Base-by-base conservation (phyloP, 2,797 vertebrate species). In the Rallus crepitans region DNA sequence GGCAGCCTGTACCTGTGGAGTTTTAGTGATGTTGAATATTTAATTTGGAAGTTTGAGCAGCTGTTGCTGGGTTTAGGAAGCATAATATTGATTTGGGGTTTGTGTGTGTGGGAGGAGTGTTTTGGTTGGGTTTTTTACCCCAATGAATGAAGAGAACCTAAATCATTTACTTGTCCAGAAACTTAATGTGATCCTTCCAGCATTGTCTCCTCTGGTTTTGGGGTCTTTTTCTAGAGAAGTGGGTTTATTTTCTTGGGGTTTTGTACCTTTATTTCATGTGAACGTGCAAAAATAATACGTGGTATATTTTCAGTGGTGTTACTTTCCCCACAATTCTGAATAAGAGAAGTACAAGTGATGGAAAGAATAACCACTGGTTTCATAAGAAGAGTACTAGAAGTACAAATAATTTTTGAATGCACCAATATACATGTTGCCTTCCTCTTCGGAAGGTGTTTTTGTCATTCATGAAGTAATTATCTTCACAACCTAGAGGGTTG, bases 381-480 rank as follows among this genome's bases (percentile, higher is more conserved):
- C 2, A 12, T 70, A 33, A 70, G 18, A 69, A 16, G 80, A 78
- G 18, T 52, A 47, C 35, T 78, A 6, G 16, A 73, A 60, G 4
- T 86, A 45, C 16, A 68, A 72, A 42, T 63, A 70, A 20, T 69
- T 31, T 65, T 77, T 86, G 61, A 69, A 55, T 77, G 55, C 3
- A 25, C 14, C 5, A 9, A 24, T 79, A n/a, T 7, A 7, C 0
- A 0, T 40, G 31, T 4, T 87, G 13, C 5, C 11, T 82, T 55
- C 12, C 24, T 40, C 35, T 71, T 63, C 1, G 47, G 47, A 48
- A 2, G 27, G 24, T 12, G 24, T 21, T 31, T 20, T 18, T 21
- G 8, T 17, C 55, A 3, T 70, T 89, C 66, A 69, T 24, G 17
- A 68, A 39, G 11, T 64, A 55, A 56, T 73, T 79, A 47, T 35